A percentile compares a stretch with the other conserved stretches of the same genome.
Evolutionary conservation across 2,888 invertebrate species (phyloP).

Genomic region (Thymelicus sylvestris): DNA sequence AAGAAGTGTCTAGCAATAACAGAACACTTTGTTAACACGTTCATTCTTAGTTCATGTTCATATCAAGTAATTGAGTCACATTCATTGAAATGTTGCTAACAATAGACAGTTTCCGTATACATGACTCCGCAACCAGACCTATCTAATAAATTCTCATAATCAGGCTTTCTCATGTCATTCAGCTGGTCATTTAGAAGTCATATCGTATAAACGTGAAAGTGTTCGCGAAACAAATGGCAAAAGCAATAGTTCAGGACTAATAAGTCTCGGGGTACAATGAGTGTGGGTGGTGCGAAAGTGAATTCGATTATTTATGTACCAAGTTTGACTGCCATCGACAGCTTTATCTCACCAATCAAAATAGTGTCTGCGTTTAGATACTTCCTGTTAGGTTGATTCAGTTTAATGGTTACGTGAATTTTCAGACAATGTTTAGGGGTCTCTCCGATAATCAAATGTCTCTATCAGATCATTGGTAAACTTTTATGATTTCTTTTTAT

Average conservation of each 20-base stretch:
- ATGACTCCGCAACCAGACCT: conserved; percentile 30
- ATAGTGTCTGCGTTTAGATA: conserved; percentile 24
- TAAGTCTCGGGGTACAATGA: conserved; percentile 51
- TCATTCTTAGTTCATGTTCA: conserved; percentile 7
- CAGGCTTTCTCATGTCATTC: conserved; percentile 53
- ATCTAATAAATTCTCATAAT: conserved; percentile 45
- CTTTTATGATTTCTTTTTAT: no score
- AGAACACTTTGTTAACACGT: not conserved
- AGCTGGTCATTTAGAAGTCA: conserved; percentile 61
- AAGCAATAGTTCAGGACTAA: conserved; percentile 43
- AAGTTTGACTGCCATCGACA: conserved; percentile 37
- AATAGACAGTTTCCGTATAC: conserved; percentile 33
- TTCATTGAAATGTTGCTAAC: conserved; percentile 27
- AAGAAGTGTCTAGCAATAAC: not conserved
- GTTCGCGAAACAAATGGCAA: conserved; percentile 59
- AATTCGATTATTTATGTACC: conserved; percentile 57
- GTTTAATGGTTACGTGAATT: not conserved
- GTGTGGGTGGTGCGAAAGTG: conserved; percentile 71
- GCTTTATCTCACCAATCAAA: conserved; percentile 33
- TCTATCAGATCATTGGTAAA: no score
- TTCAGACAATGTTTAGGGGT: no score
- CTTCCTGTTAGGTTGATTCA: conserved; percentile 10
- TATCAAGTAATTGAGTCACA: conserved; percentile 31
- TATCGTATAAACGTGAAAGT: conserved; percentile 62
- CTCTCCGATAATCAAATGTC: no score